Base-by-base conservation (phyloP, 2,113 vertebrate species). In the Dolichallabes microphthalmus region DNA sequence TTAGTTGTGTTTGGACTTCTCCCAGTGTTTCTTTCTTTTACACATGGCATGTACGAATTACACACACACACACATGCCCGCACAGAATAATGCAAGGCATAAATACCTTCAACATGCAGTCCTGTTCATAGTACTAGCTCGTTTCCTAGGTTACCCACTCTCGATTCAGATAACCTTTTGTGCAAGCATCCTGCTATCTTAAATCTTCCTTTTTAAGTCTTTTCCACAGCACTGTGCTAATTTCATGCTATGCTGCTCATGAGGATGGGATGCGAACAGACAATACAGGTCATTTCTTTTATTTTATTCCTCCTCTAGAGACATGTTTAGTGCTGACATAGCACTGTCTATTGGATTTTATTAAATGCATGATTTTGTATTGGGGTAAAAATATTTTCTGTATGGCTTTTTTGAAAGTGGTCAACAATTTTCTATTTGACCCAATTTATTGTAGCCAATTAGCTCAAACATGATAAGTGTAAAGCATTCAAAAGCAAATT, bases 121-220 rank as follows among this genome's bases (percentile, higher is more conserved):
- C 80, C 82, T 83, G 30, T 82, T 84, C 60, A 27, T 78, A 61
- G 74, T 84, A 52, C 86, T 73, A 45, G 74, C 73, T 75, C 86
- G 86, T 89, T 87, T 90, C 88, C 90, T 87, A 86, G 90, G 88
- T 87, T 89, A 89, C 88, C 74, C 64, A 82, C 87, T 74, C 87
- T 89, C 90, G 83, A 88, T 88, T 35, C 86, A 86, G 80, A 22
- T 88, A 89, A 89, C 82, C 87, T 89, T 87, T 87, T 71, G 71
- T 80, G 80, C 68, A 87, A 86, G 55, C 86, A 71, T 78, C 78
- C 87, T 68, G 57, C 74, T 53, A 50, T 84, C 71, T 84, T 80
- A 69, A 81, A 79, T 85, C 58, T 87, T 71, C 35, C 68, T 68
- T 69, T 69, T 35, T 35, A 35, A 35, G 35, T 69, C 15, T 69